Percentiles rank a stretch among this genome's conserved stretches.
Evolutionary conservation across 2,888 invertebrate species (phyloP).

Genomic region (Nomada fucata): DNA sequence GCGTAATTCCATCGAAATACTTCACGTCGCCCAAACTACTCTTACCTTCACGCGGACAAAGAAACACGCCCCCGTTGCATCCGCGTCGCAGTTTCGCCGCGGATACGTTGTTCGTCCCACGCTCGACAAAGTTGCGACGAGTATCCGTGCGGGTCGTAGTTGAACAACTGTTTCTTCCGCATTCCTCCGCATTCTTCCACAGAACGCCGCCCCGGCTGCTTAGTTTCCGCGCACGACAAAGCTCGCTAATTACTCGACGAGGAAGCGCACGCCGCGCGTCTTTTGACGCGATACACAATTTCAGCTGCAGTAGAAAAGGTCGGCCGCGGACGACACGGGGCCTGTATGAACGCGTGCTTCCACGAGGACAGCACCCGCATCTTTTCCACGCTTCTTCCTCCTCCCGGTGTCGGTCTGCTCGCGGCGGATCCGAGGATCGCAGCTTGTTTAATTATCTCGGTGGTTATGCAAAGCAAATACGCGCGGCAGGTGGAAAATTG

Average conservation of each 20-base stretch:
- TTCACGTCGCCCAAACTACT: not conserved
- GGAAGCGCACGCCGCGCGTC: conserved; percentile 39
- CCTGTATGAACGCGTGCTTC: conserved; percentile 14
- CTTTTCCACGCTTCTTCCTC: conserved; percentile 15
- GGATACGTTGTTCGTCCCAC: not conserved
- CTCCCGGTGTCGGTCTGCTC: conserved; percentile 36
- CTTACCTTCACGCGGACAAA: not conserved
- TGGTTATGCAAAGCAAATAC: conserved; percentile 74
- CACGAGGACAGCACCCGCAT: conserved; percentile 10
- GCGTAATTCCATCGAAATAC: not conserved
- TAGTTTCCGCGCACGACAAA: conserved; percentile 43
- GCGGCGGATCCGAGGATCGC: conserved; percentile 60
- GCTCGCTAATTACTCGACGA: conserved; percentile 59
- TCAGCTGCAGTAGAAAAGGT: conserved; percentile 39
- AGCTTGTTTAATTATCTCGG: conserved; percentile 77
- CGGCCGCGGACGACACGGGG: not conserved
- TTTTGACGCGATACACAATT: conserved; percentile 68
- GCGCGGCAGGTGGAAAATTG: conserved; percentile 71
- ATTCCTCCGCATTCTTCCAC: conserved; percentile 26
- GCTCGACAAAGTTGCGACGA: not conserved
- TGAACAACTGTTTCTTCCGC: conserved; percentile 26
- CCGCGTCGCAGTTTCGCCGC: not conserved
- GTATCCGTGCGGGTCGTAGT: not conserved
- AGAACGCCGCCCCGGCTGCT: conserved; percentile 5
- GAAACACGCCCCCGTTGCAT: not conserved